These are phyloP conservation scores for Venustaconcha ellipsiformis DNA, from an alignment of 1,140 invertebrate genomes.

Conservation along the genomic window DNA sequence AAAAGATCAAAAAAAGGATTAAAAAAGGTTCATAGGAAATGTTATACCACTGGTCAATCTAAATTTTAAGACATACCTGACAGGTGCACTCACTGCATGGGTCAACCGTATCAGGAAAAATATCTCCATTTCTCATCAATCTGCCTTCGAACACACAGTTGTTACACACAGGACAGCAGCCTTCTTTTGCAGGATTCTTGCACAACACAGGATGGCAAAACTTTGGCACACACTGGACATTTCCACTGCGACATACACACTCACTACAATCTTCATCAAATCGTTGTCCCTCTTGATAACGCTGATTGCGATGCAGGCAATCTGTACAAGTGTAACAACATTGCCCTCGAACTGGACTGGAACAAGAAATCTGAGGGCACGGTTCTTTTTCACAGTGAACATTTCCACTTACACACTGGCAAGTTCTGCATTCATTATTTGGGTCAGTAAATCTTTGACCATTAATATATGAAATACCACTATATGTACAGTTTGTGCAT, in stretches of 20 bases:
- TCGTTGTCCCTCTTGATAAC: conserved; percentile 31
- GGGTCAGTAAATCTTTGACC: conserved; percentile 43
- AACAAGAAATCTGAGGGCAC: conserved; percentile 29
- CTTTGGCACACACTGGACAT: conserved; percentile 23
- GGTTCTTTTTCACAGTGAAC: conserved; percentile 20
- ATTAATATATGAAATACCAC: conserved; percentile 30
- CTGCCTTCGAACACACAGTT: conserved; percentile 46
- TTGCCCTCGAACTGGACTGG: conserved; percentile 27
- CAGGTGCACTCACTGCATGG: conserved; percentile 49
- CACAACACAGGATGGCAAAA: conserved; percentile 34
- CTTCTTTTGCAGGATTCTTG: conserved; percentile 35
- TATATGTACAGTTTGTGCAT: conserved; percentile 50
- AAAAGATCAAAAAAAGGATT: no score
- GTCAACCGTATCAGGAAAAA: conserved; percentile 32
- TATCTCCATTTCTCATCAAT: conserved; percentile 39
- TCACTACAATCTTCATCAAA: conserved; percentile 36
- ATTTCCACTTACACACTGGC: conserved; percentile 40
- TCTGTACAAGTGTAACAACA: conserved; percentile 41
- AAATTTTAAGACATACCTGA: conserved; percentile 34
- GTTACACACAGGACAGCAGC: conserved; percentile 52
- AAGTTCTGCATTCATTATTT: conserved; percentile 45
- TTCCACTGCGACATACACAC: conserved; percentile 40
- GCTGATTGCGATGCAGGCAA: conserved; percentile 31
- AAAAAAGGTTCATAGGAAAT: no score
- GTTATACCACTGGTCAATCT: no score